A percentile compares a stretch with the other conserved stretches of the same genome.
Conservation (phyloP, 2,113 vertebrate species). For the Arothron firmamentum region DNA sequence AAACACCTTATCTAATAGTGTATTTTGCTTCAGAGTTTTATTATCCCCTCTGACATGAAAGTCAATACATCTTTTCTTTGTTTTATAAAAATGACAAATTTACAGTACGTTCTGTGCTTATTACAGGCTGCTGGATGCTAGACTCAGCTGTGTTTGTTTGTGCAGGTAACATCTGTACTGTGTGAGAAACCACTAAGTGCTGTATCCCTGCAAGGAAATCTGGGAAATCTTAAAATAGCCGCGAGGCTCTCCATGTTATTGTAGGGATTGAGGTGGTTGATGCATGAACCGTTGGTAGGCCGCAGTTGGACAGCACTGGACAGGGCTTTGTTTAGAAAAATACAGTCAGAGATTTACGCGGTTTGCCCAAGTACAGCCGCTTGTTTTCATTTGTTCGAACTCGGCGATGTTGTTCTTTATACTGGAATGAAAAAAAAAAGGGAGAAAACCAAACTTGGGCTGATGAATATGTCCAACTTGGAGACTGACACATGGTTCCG, state of each 20-base stretch:
- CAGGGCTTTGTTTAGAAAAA: slow-evolving; percentile 72
- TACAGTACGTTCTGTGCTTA: slow-evolving; percentile 36
- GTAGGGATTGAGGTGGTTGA: slow-evolving; percentile 74
- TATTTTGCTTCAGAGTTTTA: too few relatives aligned
- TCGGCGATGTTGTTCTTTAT: slow-evolving; percentile 59
- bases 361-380: slow-evolving; percentile 69
- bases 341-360: slow-evolving; percentile 64
- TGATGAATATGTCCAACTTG: slow-evolving; percentile 56
- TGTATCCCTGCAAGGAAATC: slow-evolving; percentile 64
- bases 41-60: slow-evolving; percentile 8
- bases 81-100: slow-evolving; percentile 39
- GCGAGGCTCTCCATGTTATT: slow-evolving; percentile 71
- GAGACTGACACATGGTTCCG: slow-evolving; percentile 41
- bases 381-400: slow-evolving; percentile 66
- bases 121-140: slow-evolving; percentile 44
- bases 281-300: slow-evolving; percentile 69
- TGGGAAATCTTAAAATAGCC: slow-evolving; percentile 77
- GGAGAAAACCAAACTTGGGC: slow-evolving; percentile 45
- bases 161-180: slow-evolving; percentile 61
- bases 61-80: neutral
- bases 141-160: slow-evolving; percentile 8
- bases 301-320: slow-evolving; percentile 63
- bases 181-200: slow-evolving; percentile 68
- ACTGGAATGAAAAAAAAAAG: slow-evolving; percentile 30
- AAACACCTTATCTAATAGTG: neutral